Evolutionary conservation across 2,888 invertebrate species (phyloP), one percentile per base, ranked within the genome.

Genomic region (Lissonota sp.): DNA sequence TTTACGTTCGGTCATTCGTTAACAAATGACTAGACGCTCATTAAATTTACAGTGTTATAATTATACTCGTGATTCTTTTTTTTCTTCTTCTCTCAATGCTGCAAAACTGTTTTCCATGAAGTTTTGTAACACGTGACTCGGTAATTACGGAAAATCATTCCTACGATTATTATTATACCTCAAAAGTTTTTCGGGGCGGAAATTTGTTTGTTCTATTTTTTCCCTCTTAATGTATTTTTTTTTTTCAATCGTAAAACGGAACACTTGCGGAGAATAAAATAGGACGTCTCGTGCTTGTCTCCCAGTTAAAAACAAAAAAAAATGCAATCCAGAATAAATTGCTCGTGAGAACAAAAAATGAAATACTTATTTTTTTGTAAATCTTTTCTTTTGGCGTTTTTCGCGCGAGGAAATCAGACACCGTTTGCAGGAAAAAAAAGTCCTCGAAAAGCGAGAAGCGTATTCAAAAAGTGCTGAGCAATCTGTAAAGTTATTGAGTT

Each of bases 1-100:
- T 72, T 67, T 57, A 71, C 83, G 78, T 63, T 78, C 55, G 7
- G 75, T 69, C 80, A 72, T 83, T 80, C 67, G 72, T 80, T 79
- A 37, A 75, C 26, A 76, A 80, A 83, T 80, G 78, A 80, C 83
- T 80, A 80, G 75, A 80, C 83, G 78, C 69, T 62, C 53, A 26
- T 16, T 73, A 37, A 76, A 66, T 46, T 53, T 73, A 62, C 62
- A 53, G 53, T 60, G n/a, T 58, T 57, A 39, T 26, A 26, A n/a
- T 14, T 40, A 14, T 58, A 39, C 5, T 44, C 44, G 44, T 44
- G 44, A 44, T 10, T 8, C 1, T 14, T 53, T 5, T 53, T 53
- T n/a, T 53, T 53, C 6, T 6, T 53, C 16, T 53, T 6, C 4
- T 12, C 12, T 12, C 14, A 5, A 1, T 14, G n/a, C 12, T 26